A percentile compares a stretch with the other conserved stretches of the same genome.
Conservation (phyloP, 1,140 invertebrate species). For the Drosophila murphyi region DNA sequence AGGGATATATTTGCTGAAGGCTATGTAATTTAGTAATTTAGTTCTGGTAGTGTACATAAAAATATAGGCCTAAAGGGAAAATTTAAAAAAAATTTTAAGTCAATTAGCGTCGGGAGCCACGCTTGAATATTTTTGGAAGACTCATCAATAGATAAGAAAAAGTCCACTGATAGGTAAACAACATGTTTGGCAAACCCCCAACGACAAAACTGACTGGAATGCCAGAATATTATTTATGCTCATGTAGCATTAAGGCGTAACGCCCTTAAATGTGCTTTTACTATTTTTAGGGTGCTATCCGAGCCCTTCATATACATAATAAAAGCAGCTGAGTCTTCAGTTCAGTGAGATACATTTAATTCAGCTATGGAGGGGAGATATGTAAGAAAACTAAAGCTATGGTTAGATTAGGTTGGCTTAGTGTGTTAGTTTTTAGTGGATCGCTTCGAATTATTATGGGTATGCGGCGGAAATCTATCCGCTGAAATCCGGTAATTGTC, state of each 20-base stretch:
- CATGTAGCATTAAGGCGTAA: conserved; percentile 41
- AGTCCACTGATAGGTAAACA: conserved; percentile 59
- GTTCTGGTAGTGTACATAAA: too few species aligned
- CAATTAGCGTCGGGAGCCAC: conserved; percentile 48
- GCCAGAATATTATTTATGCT: conserved; percentile 16
- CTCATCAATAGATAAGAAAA: conserved; percentile 72
- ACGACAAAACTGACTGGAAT: conserved; percentile 14
- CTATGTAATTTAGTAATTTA: too few species aligned
- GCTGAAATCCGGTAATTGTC: background rate
- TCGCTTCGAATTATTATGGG: background rate
- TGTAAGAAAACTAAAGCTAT: conserved; percentile 46
- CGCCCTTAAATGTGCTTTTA: conserved; percentile 22
- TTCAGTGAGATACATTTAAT: conserved; percentile 37
- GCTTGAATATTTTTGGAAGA: conserved; percentile 42
- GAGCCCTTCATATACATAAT: conserved; percentile 13
- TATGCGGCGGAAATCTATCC: background rate
- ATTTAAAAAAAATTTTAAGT: conserved; percentile 8
- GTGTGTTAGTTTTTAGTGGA: background rate
- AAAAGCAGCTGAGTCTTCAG: conserved; percentile 45
- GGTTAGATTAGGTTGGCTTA: conserved; percentile 26
- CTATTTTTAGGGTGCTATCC: background rate
- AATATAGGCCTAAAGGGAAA: background rate
- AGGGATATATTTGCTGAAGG: conserved; percentile 14
- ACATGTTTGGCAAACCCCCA: conserved; percentile 9
- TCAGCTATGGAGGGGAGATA: conserved; percentile 4